These are phyloP conservation scores for Drosophila mayaguana DNA, from an alignment of 2,888 invertebrate genomes.

Conservation along the genomic window DNA sequence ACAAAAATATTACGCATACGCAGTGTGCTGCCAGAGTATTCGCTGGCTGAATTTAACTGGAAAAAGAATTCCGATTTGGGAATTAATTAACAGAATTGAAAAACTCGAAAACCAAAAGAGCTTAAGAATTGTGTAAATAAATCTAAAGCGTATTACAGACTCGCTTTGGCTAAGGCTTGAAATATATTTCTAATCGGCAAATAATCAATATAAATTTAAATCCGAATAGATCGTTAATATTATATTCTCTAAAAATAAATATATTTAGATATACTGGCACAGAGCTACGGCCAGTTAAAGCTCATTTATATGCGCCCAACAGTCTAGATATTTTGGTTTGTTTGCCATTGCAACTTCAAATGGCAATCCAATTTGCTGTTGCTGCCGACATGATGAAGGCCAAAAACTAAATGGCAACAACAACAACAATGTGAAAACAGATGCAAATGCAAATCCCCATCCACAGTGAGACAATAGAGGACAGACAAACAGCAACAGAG, in stretches of 20 bases:
- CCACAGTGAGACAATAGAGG: slow-evolving; percentile 9
- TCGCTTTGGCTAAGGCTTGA: background rate
- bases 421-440: slow-evolving; percentile 27
- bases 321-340: slow-evolving; percentile 13
- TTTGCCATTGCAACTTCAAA: slow-evolving; percentile 27
- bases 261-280: background rate
- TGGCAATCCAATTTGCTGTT: slow-evolving; percentile 41
- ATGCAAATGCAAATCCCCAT: slow-evolving; percentile 27
- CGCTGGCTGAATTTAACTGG: background rate
- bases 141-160: background rate
- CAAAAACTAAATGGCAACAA: slow-evolving; percentile 30
- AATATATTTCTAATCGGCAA: background rate
- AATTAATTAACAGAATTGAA: slow-evolving; percentile 9
- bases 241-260: background rate
- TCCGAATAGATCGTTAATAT: background rate
- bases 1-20: slow-evolving; percentile 37
- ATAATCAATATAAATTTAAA: background rate
- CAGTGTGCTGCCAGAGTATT: slow-evolving; percentile 3
- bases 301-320: slow-evolving; percentile 10
- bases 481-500: slow-evolving; percentile 2
- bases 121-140: background rate
- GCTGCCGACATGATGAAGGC: slow-evolving; percentile 29
- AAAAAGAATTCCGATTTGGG: slow-evolving; percentile 10
- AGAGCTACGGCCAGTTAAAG: background rate
- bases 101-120: background rate